Percentiles rank a stretch among this genome's conserved stretches.
These are phyloP conservation scores for Hemibagrus wyckioides DNA, from an alignment of 2,113 vertebrate genomes.

Conservation along the genomic window DNA sequence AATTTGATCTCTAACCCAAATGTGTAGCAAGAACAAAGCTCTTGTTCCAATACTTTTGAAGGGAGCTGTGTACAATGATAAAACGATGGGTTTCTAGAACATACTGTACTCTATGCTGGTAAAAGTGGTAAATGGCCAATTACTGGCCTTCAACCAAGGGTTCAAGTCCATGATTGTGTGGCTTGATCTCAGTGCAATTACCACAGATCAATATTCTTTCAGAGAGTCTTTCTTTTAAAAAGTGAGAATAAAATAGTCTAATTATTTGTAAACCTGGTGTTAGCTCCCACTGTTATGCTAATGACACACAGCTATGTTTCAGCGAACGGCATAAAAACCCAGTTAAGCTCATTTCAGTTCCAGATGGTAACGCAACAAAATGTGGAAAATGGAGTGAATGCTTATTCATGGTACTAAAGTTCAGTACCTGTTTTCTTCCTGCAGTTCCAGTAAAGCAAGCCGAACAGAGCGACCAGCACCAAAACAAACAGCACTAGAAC, in stretches of 20 bases:
- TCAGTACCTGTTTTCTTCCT: conserved; percentile 45
- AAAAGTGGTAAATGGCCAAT: neutral
- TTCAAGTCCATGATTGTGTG: neutral
- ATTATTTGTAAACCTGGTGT: neutral
- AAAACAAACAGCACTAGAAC: neutral
- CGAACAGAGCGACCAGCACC: conserved; percentile 33
- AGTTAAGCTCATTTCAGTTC: neutral
- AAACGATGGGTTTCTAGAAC: too few species aligned
- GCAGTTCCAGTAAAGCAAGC: conserved; percentile 37
- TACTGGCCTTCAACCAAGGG: neutral
- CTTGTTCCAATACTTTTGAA: neutral
- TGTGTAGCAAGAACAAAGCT: neutral
- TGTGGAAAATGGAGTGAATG: neutral
- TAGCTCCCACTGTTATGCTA: neutral
- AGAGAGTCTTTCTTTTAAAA: neutral
- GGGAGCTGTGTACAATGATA: neutral
- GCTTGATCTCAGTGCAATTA: neutral
- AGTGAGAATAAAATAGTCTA: too few species aligned
- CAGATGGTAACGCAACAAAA: neutral
- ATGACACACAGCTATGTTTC: neutral
- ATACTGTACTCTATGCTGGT: neutral
- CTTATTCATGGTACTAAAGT: neutral
- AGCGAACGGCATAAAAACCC: neutral
- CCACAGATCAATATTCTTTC: neutral
- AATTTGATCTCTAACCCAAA: neutral